Evolutionary conservation across 2,888 invertebrate species (phyloP), one percentile per base, ranked within the genome.

Genomic region (Chalcis sispes): DNA sequence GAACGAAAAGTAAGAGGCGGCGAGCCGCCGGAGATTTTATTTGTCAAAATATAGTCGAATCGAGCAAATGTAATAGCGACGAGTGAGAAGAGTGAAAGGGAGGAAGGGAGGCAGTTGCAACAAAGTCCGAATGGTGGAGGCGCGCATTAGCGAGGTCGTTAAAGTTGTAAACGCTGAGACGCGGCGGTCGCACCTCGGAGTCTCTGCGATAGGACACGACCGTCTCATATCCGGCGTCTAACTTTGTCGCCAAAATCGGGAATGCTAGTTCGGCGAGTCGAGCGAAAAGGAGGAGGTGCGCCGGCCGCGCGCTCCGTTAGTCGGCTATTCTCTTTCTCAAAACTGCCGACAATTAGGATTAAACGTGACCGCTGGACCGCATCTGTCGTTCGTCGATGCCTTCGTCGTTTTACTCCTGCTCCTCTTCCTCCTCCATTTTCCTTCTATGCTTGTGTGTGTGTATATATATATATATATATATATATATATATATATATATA

Each of bases 101-200:
- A n/a, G n/a, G n/a, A n/a, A n/a, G n/a, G n/a, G n/a, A n/a, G n/a
- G n/a, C n/a, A n/a, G n/a, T n/a, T n/a, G n/a, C n/a, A n/a, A n/a
- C n/a, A n/a, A n/a, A n/a, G n/a, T n/a, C n/a, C n/a, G n/a, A n/a
- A n/a, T n/a, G n/a, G n/a, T n/a, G n/a, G 36, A 10, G 10, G 46
- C 4, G 2, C 0, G 56, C 75, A 81, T 81, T 82, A 84, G 82
- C 79, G 84, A 83, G 80, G 82, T 81, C 82, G 80, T 84, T 83
- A 83, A 80, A 83, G 81, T 83, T 82, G 82, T 81, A 80, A 81
- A 80, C 79, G 79, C 76, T 78, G 77, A 78, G 81, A 76, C 52
- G n/a, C 20, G 23, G 3, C 40, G 20, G 36, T 32, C 25, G 23
- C 27, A 15, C n/a, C n/a, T n/a, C n/a, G n/a, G n/a, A n/a, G n/a